Base-by-base conservation (phyloP, 2,888 invertebrate species). In the Proisotoma minuta region DNA sequence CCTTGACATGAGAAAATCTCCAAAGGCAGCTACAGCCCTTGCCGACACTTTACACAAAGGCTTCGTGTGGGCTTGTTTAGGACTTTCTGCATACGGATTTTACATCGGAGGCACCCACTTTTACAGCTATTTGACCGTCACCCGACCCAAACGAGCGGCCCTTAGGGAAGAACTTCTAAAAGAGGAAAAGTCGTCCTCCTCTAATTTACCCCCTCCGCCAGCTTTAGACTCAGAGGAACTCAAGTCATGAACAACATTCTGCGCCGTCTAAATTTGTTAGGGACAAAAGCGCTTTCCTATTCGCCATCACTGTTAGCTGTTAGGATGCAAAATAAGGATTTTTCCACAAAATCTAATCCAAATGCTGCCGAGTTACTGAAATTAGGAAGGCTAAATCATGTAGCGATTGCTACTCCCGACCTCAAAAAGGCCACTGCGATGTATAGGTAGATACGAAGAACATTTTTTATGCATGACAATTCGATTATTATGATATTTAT, bases 391-490 rank as follows among this genome's bases (percentile, higher is more conserved):
- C 76, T 84, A 12, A 84, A 84, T 74, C 84, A 84, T 76, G 80
- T 84, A 18, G 84, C 84, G 26, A 80, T 84, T 63, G 84, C 83
- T 40, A 80, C 80, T 10, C 80, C 81, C 10, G 79, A 83, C 70
- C 75, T 84, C 50, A 78, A 81, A 56, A 79, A 78, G 68, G 75
- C 82, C 15, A 75, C 80, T 2, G 73, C 77, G 10, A 76, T 84
- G 63, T 84, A 82, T 75, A 74, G 75, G 76, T 76, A 62, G 49
- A 18, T 54, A 18, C n/a, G 27, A n/a, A n/a, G n/a, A n/a, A n/a
- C n/a, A n/a, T n/a, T n/a, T 28, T 18, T 26, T 50, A 18, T 23
- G 20, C n/a, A 49, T 3, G 27, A 34, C 12, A 8, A 57, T 27
- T 60, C 39, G 3, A 23, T 39, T 56, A 56, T 15, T 12, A 24